phyloP scores from a whole-genome alignment of 2,113 vertebrate genomes.

The Antechinus stuartii region DNA sequence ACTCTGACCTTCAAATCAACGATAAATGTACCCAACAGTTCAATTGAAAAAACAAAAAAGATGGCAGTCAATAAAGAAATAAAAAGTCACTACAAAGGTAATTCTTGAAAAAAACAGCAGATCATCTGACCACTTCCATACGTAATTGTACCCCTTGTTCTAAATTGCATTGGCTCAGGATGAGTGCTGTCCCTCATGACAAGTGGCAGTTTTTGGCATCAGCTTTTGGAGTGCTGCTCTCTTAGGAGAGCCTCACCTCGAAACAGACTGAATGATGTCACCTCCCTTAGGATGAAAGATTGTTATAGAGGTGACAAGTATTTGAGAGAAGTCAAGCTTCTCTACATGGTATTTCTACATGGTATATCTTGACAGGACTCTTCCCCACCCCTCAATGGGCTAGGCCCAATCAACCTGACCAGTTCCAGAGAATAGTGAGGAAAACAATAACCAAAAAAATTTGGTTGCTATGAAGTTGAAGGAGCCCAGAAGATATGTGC shows the following conservation, averaged over 20 bases:
- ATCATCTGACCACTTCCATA: not conserved
- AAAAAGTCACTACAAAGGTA: not conserved
- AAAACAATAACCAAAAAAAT: not conserved
- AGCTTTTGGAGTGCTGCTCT: too few relatives aligned
- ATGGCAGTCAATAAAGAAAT: not conserved
- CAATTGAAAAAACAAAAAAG: not conserved
- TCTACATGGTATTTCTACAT: not conserved
- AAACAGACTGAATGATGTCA: not conserved
- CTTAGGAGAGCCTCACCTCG: too few relatives aligned
- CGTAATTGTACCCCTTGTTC: not conserved
- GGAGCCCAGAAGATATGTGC: not conserved
- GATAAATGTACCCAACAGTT: not conserved
- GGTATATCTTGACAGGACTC: not conserved
- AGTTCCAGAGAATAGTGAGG: not conserved
- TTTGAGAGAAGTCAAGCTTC: not conserved
- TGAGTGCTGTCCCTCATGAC: not conserved
- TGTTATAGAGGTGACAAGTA: not conserved
- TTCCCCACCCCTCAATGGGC: not conserved
- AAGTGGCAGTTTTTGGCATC: not conserved
- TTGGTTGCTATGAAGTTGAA: not conserved
- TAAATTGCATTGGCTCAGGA: not conserved
- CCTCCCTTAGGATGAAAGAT: not conserved
- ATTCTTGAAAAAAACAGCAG: not conserved
- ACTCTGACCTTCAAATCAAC: not conserved
- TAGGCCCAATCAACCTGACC: not conserved